A percentile compares a stretch with the other conserved stretches of the same genome.
Conservation (phyloP, 2,113 vertebrate genomes). For the Halcyon senegalensis region DNA sequence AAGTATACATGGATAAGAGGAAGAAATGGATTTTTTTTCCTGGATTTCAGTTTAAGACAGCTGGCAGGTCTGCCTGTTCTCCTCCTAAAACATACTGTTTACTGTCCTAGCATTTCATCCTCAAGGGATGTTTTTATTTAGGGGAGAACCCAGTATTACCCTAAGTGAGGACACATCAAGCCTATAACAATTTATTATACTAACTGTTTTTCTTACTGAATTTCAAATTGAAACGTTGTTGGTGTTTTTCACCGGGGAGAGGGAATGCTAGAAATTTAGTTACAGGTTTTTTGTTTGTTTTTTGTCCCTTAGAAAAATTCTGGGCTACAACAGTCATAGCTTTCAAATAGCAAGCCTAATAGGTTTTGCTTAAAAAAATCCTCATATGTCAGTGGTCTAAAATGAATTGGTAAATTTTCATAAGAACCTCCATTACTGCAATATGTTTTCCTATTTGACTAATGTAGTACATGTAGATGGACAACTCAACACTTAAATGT, state of each 20-base stretch:
- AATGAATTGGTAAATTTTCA: neutral
- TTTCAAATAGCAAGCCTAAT: constrained; percentile 2
- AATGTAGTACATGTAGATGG: neutral
- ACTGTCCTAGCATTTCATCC: neutral
- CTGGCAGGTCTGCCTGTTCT: neutral
- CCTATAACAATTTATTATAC: neutral
- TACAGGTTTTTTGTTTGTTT: constrained; percentile 1
- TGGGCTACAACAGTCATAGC: neutral
- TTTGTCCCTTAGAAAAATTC: constrained; percentile 11
- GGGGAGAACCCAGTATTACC: neutral
- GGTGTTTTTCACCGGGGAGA: neutral
- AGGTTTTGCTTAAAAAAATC: constrained; percentile 1
- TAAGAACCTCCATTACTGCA: neutral
- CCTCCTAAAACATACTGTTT: neutral
- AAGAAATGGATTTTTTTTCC: neutral
- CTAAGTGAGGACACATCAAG: neutral
- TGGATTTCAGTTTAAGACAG: neutral
- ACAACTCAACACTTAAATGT: neutral
- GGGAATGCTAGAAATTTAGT: neutral
- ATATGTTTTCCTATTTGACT: neutral
- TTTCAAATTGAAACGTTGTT: neutral
- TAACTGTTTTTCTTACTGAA: constrained; percentile 15
- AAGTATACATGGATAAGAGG: neutral
- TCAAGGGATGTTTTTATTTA: neutral
- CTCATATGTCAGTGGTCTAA: neutral